These are phyloP conservation scores for Macroglossus sobrinus DNA, from an alignment of 2,113 vertebrate genomes.

Conservation along the genomic window DNA sequence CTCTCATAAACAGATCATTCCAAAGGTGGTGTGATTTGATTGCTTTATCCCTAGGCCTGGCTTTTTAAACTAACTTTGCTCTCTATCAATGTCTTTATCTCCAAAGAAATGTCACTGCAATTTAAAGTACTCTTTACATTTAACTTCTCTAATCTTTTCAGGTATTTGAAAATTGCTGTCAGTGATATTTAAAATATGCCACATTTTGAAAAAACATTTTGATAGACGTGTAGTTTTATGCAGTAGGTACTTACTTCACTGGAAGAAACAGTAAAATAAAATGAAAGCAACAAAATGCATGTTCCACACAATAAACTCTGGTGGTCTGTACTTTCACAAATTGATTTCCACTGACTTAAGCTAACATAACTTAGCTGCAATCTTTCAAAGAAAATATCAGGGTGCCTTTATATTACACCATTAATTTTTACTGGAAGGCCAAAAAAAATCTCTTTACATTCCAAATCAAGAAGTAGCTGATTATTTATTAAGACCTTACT, in stretches of 20 bases:
- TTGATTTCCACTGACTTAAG: slow-evolving; percentile 26
- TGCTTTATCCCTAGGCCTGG: not conserved
- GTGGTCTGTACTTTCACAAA: not conserved
- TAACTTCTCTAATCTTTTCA: slow-evolving; percentile 47
- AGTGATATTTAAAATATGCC: slow-evolving; percentile 27
- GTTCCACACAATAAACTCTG: not conserved
- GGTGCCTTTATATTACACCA: not conserved
- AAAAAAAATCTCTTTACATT: not conserved
- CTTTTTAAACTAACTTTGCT: slow-evolving; percentile 44
- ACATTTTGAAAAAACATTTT: not conserved
- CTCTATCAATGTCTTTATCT: slow-evolving; percentile 26
- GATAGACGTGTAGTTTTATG: not conserved
- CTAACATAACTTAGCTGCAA: not conserved
- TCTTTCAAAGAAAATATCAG: slow-evolving; percentile 3
- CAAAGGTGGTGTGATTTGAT: not conserved
- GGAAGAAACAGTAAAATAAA: slow-evolving; percentile 15
- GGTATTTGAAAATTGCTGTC: slow-evolving; percentile 48
- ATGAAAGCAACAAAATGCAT: not conserved
- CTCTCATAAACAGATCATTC: not conserved
- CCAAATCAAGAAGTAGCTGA: not conserved
- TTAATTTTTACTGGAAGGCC: not conserved
- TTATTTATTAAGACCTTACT: not conserved
- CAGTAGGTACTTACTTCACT: not conserved
- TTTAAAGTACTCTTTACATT: slow-evolving; percentile 42
- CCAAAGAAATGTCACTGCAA: slow-evolving; percentile 18